These are phyloP conservation scores for Torymus auratus DNA, from an alignment of 2,888 invertebrate species.

Conservation along the genomic window DNA sequence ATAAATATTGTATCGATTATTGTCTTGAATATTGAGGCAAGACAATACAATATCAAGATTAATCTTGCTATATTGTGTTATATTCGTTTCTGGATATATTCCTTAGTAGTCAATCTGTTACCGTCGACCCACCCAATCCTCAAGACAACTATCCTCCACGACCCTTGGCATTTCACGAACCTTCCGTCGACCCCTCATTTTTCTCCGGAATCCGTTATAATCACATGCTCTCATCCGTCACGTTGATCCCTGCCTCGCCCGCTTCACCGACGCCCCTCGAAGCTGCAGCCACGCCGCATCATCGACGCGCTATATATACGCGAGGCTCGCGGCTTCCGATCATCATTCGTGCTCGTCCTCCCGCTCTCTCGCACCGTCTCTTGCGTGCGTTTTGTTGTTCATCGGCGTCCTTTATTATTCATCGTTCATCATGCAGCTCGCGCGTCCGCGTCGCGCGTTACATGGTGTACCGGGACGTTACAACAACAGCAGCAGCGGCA, in stretches of 20 bases:
- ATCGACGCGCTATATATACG: background rate
- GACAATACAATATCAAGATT: too few relatives aligned
- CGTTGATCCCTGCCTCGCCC: constrained; percentile 4
- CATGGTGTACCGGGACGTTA: constrained; percentile 61
- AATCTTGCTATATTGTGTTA: too few relatives aligned
- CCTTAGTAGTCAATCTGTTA: too few relatives aligned
- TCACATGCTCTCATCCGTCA: background rate
- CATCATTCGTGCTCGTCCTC: constrained; percentile 64
- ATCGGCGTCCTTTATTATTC: constrained; percentile 72
- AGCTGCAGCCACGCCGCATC: constrained; percentile 18
- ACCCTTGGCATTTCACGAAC: too few relatives aligned
- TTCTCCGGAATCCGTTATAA: too few relatives aligned
- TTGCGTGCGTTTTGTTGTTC: constrained; percentile 66
- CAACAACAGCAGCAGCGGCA: constrained; percentile 52
- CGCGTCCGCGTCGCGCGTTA: constrained; percentile 52
- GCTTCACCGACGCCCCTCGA: constrained; percentile 11
- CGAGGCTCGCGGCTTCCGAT: constrained; percentile 62
- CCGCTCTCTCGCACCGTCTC: background rate
- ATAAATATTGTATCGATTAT: too few relatives aligned
- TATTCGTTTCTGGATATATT: too few relatives aligned
- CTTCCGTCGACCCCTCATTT: too few relatives aligned
- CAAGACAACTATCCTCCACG: too few relatives aligned
- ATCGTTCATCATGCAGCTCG: constrained; percentile 67
- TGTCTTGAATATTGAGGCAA: too few relatives aligned
- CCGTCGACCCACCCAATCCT: too few relatives aligned